phyloP scores from a whole-genome alignment of 2,113 vertebrate species.

The Calyptomena viridis region DNA sequence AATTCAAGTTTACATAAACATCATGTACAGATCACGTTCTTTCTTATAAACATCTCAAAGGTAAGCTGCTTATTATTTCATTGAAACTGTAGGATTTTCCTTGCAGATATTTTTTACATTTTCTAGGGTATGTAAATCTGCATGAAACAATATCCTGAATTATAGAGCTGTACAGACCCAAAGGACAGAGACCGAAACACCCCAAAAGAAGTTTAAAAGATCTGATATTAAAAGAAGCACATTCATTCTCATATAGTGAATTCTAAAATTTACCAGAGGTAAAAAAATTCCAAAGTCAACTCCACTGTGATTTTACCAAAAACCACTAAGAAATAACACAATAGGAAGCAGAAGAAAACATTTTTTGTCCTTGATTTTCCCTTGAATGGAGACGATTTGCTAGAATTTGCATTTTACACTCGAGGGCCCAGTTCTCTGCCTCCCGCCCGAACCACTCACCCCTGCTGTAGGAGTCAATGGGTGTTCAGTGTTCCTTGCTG shows the following conservation, averaged over 20 bases:
- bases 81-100: not conserved
- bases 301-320: not conserved
- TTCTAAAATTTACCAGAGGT: not conserved
- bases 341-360: not conserved
- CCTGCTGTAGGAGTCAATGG: conserved; percentile 30
- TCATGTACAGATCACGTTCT: not conserved
- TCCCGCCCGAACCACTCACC: not conserved
- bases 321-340: not conserved
- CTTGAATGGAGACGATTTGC: not conserved
- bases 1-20: not conserved
- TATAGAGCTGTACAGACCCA: not conserved
- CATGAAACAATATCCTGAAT: not conserved
- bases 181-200: not conserved
- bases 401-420: conserved; percentile 29
- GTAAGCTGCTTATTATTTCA: not conserved
- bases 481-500: not conserved
- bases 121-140: not conserved
- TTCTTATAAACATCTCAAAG: not conserved
- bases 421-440: not conserved
- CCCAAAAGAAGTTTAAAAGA: not conserved
- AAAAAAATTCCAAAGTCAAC: not conserved
- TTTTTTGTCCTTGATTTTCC: conserved; percentile 21
- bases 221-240: not conserved
- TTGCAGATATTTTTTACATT: not conserved
- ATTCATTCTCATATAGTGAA: not conserved